These are phyloP conservation scores for Stichopus horrens DNA, from an alignment of 53 echinoderm and acorn worm genomes.

Conservation along the genomic window DNA sequence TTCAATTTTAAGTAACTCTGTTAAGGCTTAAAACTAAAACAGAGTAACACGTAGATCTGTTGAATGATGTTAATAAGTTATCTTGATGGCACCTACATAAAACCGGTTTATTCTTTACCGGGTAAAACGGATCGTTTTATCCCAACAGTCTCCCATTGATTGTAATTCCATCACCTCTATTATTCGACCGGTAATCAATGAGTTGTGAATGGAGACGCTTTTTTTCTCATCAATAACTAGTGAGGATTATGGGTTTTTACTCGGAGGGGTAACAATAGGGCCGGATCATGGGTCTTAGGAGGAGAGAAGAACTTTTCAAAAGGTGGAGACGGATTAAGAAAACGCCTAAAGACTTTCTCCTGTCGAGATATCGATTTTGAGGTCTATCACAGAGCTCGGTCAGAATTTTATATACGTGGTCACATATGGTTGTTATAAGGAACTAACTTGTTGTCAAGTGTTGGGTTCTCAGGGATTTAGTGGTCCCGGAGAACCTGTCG, in stretches of 20 bases:
- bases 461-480: too few species aligned
- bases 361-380: not conserved
- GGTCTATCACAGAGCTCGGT: not conserved
- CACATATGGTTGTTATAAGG: too few species aligned
- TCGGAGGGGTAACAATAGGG: slow-evolving; percentile 9
- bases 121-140: slow-evolving; percentile 36
- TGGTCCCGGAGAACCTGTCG: too few species aligned
- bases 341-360: slow-evolving; percentile 35
- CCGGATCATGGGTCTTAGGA: slow-evolving; percentile 6
- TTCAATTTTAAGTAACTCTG: too few species aligned
- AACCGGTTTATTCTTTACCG: slow-evolving; percentile 10
- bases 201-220: not conserved
- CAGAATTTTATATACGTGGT: not conserved
- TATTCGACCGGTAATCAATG: slow-evolving; percentile 24
- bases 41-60: not conserved
- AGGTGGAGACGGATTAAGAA: not conserved
- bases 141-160: slow-evolving; percentile 20
- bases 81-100: slow-evolving; percentile 13
- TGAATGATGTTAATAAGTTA: slow-evolving; percentile 13
- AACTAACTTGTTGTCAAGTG: too few species aligned
- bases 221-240: slow-evolving; percentile 38
- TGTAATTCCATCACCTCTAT: slow-evolving; percentile 13
- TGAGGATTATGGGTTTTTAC: slow-evolving; percentile 29
- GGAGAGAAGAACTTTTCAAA: slow-evolving; percentile 2
- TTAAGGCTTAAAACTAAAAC: not conserved